phyloP scores from a whole-genome alignment of 2,797 vertebrate species.

The Chrysocyon brachyurus region DNA sequence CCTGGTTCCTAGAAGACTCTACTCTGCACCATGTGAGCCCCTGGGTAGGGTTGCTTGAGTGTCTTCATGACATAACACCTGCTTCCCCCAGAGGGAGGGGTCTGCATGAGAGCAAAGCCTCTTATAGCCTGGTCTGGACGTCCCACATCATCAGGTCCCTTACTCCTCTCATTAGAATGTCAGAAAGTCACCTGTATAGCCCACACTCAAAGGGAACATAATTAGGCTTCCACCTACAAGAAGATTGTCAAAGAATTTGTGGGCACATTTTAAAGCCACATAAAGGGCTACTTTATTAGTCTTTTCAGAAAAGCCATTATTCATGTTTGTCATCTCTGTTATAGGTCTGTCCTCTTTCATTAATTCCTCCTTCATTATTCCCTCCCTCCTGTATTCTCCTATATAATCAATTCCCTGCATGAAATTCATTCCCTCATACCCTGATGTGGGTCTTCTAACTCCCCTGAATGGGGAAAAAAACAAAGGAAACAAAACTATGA shows the following conservation, averaged over 20 bases:
- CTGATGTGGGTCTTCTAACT: background rate
- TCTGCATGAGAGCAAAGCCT: background rate
- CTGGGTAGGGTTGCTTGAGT: too few relatives aligned
- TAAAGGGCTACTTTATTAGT: background rate
- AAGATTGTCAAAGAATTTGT: background rate
- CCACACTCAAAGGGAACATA: background rate
- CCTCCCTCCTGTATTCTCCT: background rate
- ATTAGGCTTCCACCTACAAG: background rate
- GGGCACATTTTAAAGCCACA: background rate
- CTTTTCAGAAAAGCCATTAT: background rate
- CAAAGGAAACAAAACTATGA: background rate
- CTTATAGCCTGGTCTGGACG: background rate
- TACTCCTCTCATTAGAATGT: background rate
- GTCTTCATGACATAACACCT: background rate
- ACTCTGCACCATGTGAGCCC: rapidly evolving
- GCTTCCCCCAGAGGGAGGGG: too few relatives aligned
- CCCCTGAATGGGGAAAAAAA: background rate
- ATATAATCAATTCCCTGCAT: background rate
- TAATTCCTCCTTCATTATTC: background rate
- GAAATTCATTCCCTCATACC: background rate
- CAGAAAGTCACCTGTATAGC: rapidly evolving
- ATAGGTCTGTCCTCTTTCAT: background rate
- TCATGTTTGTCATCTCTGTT: background rate
- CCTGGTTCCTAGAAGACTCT: background rate
- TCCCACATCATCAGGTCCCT: background rate